A percentile compares a stretch with the other conserved stretches of the same genome.
Conservation (phyloP, 2,113 vertebrate genomes). For the Tetrao urogallus region DNA sequence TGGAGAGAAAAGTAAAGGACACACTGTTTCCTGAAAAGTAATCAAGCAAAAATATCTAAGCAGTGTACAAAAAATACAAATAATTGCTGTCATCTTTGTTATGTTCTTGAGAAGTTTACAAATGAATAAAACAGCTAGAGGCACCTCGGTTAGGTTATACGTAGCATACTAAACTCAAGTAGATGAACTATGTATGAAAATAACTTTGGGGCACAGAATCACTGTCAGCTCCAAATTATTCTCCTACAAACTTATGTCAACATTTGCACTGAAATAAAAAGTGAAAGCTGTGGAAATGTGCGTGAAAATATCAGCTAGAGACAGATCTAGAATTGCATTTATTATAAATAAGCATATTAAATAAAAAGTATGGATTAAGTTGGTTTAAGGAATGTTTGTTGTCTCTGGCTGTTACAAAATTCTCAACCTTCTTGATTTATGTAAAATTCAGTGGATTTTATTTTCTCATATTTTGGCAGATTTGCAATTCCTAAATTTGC, state of each 20-base stretch:
- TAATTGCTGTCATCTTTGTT: slow-evolving; percentile 11
- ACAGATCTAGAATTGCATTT: background rate
- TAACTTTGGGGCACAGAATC: slow-evolving; percentile 18
- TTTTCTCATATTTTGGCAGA: background rate
- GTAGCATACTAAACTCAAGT: background rate
- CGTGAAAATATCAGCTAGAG: background rate
- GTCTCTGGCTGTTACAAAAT: background rate
- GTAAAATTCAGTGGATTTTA: background rate
- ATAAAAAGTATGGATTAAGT: background rate
- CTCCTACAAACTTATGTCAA: background rate
- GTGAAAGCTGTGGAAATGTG: background rate
- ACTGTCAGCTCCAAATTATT: background rate
- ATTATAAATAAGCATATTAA: background rate
- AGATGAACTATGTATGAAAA: slow-evolving; percentile 38
- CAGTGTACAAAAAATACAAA: background rate
- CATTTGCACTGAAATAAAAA: background rate
- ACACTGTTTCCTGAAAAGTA: background rate
- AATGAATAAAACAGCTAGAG: slow-evolving; percentile 35
- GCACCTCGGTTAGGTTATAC: background rate
- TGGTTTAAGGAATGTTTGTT: background rate
- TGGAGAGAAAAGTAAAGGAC: background rate
- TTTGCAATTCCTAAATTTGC: background rate
- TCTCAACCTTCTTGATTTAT: background rate
- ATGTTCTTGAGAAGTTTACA: slow-evolving; percentile 29
- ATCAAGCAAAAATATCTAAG: background rate